Conservation (phyloP, 2,113 vertebrate genomes). For the Notothenia coriiceps region DNA sequence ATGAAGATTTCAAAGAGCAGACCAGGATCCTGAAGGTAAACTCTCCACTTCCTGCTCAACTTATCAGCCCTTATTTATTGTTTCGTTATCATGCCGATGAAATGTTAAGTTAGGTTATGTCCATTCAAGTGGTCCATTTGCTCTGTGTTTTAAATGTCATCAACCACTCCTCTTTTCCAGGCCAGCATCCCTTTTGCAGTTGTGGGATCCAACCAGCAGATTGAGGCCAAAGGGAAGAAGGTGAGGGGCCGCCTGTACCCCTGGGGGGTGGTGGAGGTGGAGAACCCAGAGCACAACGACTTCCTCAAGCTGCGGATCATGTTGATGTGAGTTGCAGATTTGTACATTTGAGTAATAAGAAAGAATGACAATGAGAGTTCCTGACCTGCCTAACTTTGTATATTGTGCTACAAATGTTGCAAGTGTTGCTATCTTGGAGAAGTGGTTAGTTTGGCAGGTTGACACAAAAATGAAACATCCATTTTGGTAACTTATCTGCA, state of each 20-base stretch:
- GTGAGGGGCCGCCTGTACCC: slow-evolving; percentile 97
- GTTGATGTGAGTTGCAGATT: slow-evolving; percentile 90
- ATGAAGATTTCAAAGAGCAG: slow-evolving; percentile 99
- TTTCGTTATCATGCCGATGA: too few relatives aligned
- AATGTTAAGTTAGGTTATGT: too few relatives aligned
- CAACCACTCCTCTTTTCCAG: slow-evolving; percentile 69
- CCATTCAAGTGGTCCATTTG: background rate
- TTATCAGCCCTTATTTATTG: background rate
- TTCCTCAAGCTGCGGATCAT: slow-evolving; percentile 98
- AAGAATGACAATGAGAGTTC: background rate
- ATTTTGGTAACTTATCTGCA: too few relatives aligned
- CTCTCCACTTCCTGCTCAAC: background rate
- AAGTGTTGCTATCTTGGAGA: background rate
- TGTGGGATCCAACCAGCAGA: slow-evolving; percentile 97
- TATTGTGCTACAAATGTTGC: background rate
- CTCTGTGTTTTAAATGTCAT: background rate
- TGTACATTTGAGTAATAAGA: background rate
- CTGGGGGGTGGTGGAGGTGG: slow-evolving; percentile 98
- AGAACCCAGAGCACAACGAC: slow-evolving; percentile 98
- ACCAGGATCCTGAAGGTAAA: slow-evolving; percentile 95
- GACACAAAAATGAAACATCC: too few relatives aligned
- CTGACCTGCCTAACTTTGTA: background rate
- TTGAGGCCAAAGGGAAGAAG: slow-evolving; percentile 99
- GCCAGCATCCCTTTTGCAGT: slow-evolving; percentile 98
- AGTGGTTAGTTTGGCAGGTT: too few relatives aligned